These are phyloP conservation scores for Eupithecia dodoneata DNA, from an alignment of 2,888 invertebrate genomes.

Conservation along the genomic window DNA sequence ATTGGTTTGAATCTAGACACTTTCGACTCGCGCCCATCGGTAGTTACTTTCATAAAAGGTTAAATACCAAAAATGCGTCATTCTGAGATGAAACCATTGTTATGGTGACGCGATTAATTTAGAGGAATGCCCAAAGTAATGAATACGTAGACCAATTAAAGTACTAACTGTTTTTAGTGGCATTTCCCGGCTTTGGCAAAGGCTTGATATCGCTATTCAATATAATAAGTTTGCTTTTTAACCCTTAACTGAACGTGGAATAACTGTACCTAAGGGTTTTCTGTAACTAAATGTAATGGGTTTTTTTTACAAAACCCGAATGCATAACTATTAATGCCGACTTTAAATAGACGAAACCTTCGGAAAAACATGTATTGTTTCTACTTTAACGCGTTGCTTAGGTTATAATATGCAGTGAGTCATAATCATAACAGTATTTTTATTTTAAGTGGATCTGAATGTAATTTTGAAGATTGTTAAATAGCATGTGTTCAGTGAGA, in stretches of 20 bases:
- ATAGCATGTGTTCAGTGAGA: conserved; percentile 72
- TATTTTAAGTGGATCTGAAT: conserved; percentile 44
- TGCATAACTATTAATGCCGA: not conserved
- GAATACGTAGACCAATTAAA: conserved; percentile 6
- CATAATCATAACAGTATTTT: conserved; percentile 37
- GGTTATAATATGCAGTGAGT: conserved; percentile 39
- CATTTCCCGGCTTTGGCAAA: not conserved
- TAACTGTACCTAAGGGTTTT: not conserved
- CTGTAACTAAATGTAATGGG: not conserved
- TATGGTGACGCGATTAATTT: too few relatives aligned
- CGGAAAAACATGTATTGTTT: not conserved
- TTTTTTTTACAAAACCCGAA: not conserved
- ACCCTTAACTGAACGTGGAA: conserved; percentile 3
- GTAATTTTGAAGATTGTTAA: conserved; percentile 19
- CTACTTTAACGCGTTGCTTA: conserved; percentile 23
- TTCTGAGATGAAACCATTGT: too few relatives aligned
- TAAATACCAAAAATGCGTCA: too few relatives aligned
- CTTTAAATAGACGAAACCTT: not conserved
- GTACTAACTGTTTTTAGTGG: not conserved
- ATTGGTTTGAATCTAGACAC: too few relatives aligned
- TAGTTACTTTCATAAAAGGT: too few relatives aligned
- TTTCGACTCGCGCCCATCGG: too few relatives aligned
- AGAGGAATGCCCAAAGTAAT: not conserved
- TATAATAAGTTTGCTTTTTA: conserved; percentile 13
- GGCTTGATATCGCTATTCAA: not conserved